Evolutionary conservation across 2,888 invertebrate genomes (phyloP).

Genomic region (Chironomus riparius): DNA sequence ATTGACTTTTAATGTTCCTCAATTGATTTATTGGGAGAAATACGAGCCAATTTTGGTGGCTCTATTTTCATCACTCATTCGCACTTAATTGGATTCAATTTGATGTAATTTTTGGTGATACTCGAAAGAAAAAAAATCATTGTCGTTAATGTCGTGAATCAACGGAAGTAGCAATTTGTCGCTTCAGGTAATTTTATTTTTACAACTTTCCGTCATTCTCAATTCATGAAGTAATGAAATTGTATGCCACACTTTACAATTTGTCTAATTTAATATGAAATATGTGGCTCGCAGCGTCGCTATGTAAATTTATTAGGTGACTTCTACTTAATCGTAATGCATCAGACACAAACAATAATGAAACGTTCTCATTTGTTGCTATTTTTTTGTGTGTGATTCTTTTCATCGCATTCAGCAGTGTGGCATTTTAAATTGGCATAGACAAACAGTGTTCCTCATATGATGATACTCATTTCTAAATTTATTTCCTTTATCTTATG

Average conservation of each 20-base stretch:
- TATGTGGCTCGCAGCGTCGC: neutral
- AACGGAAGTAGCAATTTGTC: slow-evolving; percentile 18
- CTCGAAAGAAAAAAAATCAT: neutral
- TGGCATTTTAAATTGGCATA: too few relatives aligned
- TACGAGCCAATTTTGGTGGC: neutral
- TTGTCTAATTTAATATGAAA: slow-evolving; percentile 14
- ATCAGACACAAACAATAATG: neutral
- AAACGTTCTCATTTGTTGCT: too few relatives aligned
- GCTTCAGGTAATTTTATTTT: neutral
- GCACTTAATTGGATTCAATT: slow-evolving; percentile 14
- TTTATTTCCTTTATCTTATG: too few relatives aligned
- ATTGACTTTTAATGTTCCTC: too few relatives aligned
- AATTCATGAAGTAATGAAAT: neutral
- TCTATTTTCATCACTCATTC: neutral
- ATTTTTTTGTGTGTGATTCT: too few relatives aligned
- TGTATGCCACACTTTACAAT: slow-evolving; percentile 15
- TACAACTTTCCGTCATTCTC: slow-evolving; percentile 8
- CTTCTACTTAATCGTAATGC: neutral
- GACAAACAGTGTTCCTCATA: too few relatives aligned
- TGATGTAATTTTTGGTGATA: neutral
- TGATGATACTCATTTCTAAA: too few relatives aligned
- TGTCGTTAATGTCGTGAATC: neutral
- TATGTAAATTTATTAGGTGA: slow-evolving; percentile 3
- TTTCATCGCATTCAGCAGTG: too few relatives aligned
- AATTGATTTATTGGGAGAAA: neutral